phyloP scores from a whole-genome alignment of 1,140 invertebrate genomes.

The Goniozus legneri region DNA sequence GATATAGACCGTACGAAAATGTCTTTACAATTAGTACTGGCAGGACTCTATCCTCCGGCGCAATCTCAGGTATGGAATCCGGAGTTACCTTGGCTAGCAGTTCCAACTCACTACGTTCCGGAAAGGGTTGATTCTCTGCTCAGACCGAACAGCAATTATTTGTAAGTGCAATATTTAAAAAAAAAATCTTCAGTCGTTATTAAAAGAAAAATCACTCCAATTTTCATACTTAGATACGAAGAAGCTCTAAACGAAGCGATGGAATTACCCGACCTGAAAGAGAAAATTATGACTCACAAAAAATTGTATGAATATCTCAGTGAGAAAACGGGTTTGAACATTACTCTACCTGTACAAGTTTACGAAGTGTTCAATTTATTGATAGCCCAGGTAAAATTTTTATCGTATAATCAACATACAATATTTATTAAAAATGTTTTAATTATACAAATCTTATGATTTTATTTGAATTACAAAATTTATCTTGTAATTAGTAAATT shows the following conservation, averaged over 20 bases:
- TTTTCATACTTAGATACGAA: too few relatives aligned
- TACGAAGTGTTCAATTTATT: slow-evolving; percentile 52
- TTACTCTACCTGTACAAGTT: slow-evolving; percentile 44
- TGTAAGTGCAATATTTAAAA: slow-evolving; percentile 8
- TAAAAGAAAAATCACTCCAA: too few relatives aligned
- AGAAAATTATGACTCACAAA: slow-evolving; percentile 44
- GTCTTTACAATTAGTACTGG: slow-evolving; percentile 56
- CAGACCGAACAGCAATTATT: slow-evolving; percentile 11
- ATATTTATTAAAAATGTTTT: background rate
- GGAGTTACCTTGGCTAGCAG: slow-evolving; percentile 37
- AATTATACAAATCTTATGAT: too few relatives aligned
- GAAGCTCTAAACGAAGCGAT: slow-evolving; percentile 19
- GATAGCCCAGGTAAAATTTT: slow-evolving; percentile 44
- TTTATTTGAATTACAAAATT: too few relatives aligned
- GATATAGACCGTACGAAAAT: slow-evolving; percentile 60
- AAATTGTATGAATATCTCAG: slow-evolving; percentile 53
- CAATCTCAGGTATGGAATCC: slow-evolving; percentile 51
- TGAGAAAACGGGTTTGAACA: slow-evolving; percentile 48
- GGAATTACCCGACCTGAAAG: slow-evolving; percentile 43
- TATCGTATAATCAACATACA: background rate
- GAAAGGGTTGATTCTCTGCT: slow-evolving; percentile 26
- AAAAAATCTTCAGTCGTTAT: background rate
- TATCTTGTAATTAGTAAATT: too few relatives aligned
- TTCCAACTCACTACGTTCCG: slow-evolving; percentile 28
- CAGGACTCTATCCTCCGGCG: slow-evolving; percentile 57